Evolutionary conservation across 2,113 vertebrate species (phyloP).

Genomic region (Mesitornis unicolor): DNA sequence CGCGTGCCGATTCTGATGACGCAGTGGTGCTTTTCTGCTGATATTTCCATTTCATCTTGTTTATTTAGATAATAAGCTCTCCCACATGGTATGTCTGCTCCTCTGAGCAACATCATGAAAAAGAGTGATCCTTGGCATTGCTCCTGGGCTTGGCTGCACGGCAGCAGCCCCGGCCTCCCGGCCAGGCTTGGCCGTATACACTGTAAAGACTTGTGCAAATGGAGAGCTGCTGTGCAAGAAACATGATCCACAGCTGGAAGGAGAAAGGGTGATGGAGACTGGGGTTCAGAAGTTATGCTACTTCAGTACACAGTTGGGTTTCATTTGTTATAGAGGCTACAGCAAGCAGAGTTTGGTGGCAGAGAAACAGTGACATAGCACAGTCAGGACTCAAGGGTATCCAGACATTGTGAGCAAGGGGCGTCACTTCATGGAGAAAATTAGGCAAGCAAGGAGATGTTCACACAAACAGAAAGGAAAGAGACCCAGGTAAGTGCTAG

Average conservation of each 20-base stretch:
- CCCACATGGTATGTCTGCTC: neutral
- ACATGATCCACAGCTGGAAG: neutral
- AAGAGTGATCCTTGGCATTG: neutral
- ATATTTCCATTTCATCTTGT: neutral
- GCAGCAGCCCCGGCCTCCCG: neutral
- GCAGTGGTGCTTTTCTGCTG: neutral
- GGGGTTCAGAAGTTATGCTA: neutral
- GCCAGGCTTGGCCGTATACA: rapidly evolving
- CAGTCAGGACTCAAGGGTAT: neutral
- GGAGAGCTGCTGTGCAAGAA: neutral
- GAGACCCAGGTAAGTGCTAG: neutral
- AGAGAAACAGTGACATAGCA: neutral
- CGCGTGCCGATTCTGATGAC: rapidly evolving
- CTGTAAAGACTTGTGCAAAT: neutral
- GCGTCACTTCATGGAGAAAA: neutral
- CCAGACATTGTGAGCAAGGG: neutral
- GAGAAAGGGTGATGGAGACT: neutral
- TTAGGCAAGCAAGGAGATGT: neutral
- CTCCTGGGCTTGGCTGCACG: neutral
- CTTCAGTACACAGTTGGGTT: neutral
- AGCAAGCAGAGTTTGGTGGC: neutral
- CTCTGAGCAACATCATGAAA: neutral
- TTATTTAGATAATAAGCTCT: neutral
- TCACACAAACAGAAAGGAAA: neutral
- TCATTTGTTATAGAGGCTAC: neutral